Evolutionary conservation across 2,888 invertebrate genomes (phyloP), one percentile per base, ranked within the genome.

Genomic region (Eilema griseolum): DNA sequence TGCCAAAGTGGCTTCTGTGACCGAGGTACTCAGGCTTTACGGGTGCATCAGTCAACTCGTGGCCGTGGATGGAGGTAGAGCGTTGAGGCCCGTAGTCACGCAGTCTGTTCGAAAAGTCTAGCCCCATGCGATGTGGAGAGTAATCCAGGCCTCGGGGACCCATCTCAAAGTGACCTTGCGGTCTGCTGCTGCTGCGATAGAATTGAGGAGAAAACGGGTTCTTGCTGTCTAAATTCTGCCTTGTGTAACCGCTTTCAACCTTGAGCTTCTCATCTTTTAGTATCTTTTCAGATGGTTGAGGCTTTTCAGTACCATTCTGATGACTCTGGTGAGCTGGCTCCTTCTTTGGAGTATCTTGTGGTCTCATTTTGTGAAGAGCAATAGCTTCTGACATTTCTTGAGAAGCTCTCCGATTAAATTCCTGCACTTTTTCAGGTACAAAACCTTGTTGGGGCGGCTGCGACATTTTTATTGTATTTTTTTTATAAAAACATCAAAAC

Each of bases 91-190:
- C 93, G 64, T 92, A 94, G 63, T 95, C 95, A 2, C 95, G 85
- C 69, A 94, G 82, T 12, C 95, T 86, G 72, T 92, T 93, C 20
- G 93, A 90, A 57, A 92, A 92, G 64, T 95, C 95, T 61, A 91
- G 78, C 4, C 91, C 92, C 90, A 93, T 90, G 11, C 95, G 88
- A 59, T 95, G 95, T 0, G 95, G 95, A 0, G 95, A 95, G 77
- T 94, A 95, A 81, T 95, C 95, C 46, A 95, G 71, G 0, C 95
- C 95, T 0, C 95, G 89, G 0, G 95, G 94, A 5, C 95, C 95
- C 95, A 95, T 95, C 82, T 95, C 95, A 71, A 95, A 95, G 78
- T 95, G 95, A 0, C 94, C 94, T 65, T 95, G 94, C 2, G 91
- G 86, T 23, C 95, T 81, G 70, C 91, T 90, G 73, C 71, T 71